Evolutionary conservation across 2,113 vertebrate genomes (phyloP).

Genomic region (Sylvicapra grimmia): DNA sequence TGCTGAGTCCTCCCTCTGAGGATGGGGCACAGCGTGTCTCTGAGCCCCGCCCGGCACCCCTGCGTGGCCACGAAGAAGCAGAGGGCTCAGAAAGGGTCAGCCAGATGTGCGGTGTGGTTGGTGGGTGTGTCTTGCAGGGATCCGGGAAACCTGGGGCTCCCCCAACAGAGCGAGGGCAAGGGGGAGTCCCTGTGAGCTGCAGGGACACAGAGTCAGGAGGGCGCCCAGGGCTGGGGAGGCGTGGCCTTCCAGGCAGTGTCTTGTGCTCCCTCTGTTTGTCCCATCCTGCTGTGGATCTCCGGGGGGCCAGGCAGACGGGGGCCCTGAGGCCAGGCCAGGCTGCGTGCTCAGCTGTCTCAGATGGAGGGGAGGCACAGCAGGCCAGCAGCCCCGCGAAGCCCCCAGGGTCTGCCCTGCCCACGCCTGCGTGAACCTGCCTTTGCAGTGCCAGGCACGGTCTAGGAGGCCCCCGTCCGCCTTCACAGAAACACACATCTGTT

Average conservation of each 20-base stretch:
- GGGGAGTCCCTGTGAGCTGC: accelerated
- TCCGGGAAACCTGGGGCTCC: background rate
- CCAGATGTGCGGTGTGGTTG: accelerated
- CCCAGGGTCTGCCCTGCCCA: background rate
- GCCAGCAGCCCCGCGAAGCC: accelerated
- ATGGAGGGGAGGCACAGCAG: accelerated
- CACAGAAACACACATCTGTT: accelerated
- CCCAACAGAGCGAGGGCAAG: accelerated
- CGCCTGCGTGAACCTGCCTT: accelerated
- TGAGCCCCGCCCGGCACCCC: accelerated
- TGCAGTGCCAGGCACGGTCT: accelerated
- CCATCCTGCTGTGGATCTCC: accelerated
- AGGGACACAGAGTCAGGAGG: background rate
- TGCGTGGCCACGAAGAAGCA: accelerated
- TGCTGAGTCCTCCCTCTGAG: accelerated
- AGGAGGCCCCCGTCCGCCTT: accelerated
- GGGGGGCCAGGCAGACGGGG: background rate
- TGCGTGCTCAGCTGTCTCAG: accelerated
- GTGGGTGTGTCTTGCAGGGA: too few relatives aligned
- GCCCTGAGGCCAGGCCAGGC: too few relatives aligned
- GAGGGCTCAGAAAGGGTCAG: background rate
- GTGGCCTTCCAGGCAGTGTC: accelerated
- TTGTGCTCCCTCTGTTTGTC: accelerated
- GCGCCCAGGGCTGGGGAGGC: accelerated
- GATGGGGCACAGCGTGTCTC: background rate